Evolutionary conservation across 2,888 invertebrate genomes (phyloP).

Genomic region (Conchocele bisecta): DNA sequence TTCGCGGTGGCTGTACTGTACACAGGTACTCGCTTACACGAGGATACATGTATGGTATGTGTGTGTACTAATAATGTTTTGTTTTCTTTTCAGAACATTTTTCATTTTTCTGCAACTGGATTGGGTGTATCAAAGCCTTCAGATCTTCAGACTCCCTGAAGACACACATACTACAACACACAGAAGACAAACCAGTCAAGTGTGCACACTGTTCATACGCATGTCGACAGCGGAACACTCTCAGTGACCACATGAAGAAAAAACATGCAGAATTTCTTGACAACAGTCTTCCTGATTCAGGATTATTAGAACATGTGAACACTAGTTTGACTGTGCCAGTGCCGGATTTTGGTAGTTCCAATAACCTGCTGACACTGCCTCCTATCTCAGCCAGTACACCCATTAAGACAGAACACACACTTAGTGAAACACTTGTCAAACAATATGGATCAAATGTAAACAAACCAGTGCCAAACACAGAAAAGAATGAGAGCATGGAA

Average conservation of each 20-base stretch:
- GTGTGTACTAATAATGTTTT: not conserved
- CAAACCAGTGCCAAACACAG: too few species aligned
- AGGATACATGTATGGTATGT: not conserved
- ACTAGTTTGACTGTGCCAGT: too few species aligned
- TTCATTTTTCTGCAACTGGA: conserved; percentile 78
- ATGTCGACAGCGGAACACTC: conserved; percentile 80
- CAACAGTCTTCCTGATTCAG: too few species aligned
- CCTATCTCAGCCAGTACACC: too few species aligned
- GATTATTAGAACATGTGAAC: too few species aligned
- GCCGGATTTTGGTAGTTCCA: too few species aligned
- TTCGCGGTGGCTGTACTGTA: too few species aligned
- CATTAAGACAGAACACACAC: too few species aligned
- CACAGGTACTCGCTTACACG: not conserved
- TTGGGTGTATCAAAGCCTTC: conserved; percentile 80
- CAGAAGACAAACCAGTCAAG: conserved; percentile 79
- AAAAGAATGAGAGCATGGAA: too few species aligned
- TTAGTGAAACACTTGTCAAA: too few species aligned
- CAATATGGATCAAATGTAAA: too few species aligned
- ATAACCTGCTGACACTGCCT: too few species aligned
- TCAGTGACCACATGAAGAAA: conserved; percentile 77
- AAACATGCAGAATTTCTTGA: conserved; percentile 54
- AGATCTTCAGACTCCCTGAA: conserved; percentile 80
- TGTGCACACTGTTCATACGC: conserved; percentile 80
- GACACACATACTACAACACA: conserved; percentile 79
- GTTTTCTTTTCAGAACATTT: conserved; percentile 76